Evolutionary conservation across 1,140 invertebrate genomes (phyloP).

Genomic region (Hylaeus anthracinus): DNA sequence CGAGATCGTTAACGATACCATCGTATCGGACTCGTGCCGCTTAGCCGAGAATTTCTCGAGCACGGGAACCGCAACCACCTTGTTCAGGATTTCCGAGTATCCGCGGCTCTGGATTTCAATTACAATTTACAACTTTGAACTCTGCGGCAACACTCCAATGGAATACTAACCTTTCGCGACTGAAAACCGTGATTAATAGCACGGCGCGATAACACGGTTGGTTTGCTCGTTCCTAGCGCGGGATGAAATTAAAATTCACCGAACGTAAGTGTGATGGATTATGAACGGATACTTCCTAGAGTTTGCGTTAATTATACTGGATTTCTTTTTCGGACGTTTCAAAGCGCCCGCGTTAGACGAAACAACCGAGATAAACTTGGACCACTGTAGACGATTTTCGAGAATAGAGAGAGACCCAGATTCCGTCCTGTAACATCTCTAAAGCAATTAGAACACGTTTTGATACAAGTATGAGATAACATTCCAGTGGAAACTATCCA

Average conservation of each 20-base stretch:
- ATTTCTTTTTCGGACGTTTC: too few species aligned
- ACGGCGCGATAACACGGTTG: constrained; percentile 6
- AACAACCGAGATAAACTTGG: too few species aligned
- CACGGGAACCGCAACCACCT: constrained; percentile 22
- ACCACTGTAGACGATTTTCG: too few species aligned
- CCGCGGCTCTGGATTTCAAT: constrained; percentile 24
- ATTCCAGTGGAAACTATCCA: too few species aligned
- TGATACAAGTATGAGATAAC: too few species aligned
- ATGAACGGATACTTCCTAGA: too few species aligned
- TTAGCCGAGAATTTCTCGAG: constrained; percentile 24
- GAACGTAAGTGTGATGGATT: constrained; percentile 7
- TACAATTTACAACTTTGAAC: constrained; percentile 34
- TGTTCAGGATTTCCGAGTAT: constrained; percentile 38
- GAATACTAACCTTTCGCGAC: constrained; percentile 36
- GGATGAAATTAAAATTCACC: neutral
- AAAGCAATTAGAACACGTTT: too few species aligned
- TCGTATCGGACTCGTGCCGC: constrained; percentile 5
- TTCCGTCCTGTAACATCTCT: too few species aligned
- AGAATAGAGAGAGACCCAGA: too few species aligned
- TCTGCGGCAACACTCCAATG: constrained; percentile 11
- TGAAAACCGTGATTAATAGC: constrained; percentile 30
- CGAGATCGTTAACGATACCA: constrained; percentile 22
- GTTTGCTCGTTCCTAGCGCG: neutral
- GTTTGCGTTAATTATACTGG: too few species aligned
- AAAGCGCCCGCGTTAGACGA: too few species aligned